Conservation (phyloP, 2,888 invertebrate species). For the Scrobipalpa costella region DNA sequence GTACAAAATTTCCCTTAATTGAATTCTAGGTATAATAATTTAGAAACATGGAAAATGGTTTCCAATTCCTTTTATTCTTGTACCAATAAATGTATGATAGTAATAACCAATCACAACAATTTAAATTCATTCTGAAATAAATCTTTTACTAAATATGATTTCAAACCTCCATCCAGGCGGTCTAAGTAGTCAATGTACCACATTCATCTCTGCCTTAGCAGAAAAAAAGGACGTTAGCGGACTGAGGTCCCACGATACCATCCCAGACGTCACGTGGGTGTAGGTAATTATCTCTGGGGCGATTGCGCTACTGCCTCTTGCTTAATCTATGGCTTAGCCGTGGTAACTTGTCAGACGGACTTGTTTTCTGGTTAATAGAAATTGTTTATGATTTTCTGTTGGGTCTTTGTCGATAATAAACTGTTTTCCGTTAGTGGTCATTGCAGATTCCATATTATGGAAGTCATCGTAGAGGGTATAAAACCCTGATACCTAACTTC, state of each 20-base stretch:
- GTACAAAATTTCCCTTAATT: no score
- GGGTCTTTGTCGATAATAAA: background rate
- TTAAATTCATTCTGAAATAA: background rate
- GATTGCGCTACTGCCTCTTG: conserved; percentile 12
- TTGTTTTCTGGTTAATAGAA: conserved; percentile 56
- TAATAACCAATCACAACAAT: background rate
- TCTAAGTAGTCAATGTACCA: conserved; percentile 14
- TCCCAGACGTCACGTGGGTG: conserved; percentile 20
- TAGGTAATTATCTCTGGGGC: conserved; percentile 19
- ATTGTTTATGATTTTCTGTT: conserved; percentile 39
- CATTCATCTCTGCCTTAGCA: conserved; percentile 14
- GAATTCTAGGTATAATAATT: no score
- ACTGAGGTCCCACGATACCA: background rate
- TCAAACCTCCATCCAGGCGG: conserved; percentile 8
- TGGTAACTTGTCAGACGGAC: conserved; percentile 45
- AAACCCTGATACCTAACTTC: no score
- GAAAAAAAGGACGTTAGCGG: conserved; percentile 17
- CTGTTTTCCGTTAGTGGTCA: no score
- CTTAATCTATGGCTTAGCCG: conserved; percentile 26
- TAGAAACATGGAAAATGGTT: no score
- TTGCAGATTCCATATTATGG: background rate
- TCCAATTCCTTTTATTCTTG: no score
- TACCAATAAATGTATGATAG: background rate
- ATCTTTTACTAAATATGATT: background rate
- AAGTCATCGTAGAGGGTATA: no score